These are phyloP conservation scores for Uropetala carovei DNA, from an alignment of 2,888 invertebrate species.

Conservation along the genomic window DNA sequence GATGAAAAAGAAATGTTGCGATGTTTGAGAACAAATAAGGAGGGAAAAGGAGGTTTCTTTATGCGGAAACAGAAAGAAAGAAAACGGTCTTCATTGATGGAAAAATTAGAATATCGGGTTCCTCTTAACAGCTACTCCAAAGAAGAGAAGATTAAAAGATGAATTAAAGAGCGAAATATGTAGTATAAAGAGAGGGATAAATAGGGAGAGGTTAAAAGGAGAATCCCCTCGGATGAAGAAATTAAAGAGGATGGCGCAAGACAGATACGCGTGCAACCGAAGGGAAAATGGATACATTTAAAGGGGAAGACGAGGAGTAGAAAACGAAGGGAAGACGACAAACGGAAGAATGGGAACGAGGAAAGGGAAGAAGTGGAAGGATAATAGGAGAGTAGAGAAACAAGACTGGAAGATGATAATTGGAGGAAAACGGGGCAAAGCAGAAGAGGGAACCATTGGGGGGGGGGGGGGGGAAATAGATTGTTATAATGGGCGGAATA, in stretches of 20 bases:
- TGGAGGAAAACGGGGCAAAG: background rate
- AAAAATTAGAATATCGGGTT: too few relatives aligned
- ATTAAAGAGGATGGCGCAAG: background rate
- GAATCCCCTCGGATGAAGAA: background rate
- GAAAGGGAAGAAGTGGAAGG: background rate
- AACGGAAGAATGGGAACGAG: background rate
- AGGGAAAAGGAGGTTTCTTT: too few relatives aligned
- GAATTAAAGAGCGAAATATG: constrained; percentile 1
- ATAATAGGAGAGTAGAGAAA: background rate
- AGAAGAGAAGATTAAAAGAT: background rate
- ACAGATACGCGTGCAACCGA: background rate
- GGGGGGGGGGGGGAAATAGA: background rate
- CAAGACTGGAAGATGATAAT: background rate
- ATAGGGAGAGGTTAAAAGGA: background rate
- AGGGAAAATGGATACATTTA: background rate
- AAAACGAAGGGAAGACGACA: background rate
- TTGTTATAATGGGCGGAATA: background rate
- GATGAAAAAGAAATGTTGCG: too few relatives aligned
- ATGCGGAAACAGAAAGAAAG: too few relatives aligned
- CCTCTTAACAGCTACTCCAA: background rate
- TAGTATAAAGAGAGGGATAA: background rate
- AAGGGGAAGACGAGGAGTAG: too few relatives aligned
- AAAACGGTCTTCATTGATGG: too few relatives aligned
- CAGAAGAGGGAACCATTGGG: background rate
- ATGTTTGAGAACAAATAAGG: too few relatives aligned